These are phyloP conservation scores for Leuciscus idus DNA, from an alignment of 2,113 vertebrate species.

Conservation along the genomic window DNA sequence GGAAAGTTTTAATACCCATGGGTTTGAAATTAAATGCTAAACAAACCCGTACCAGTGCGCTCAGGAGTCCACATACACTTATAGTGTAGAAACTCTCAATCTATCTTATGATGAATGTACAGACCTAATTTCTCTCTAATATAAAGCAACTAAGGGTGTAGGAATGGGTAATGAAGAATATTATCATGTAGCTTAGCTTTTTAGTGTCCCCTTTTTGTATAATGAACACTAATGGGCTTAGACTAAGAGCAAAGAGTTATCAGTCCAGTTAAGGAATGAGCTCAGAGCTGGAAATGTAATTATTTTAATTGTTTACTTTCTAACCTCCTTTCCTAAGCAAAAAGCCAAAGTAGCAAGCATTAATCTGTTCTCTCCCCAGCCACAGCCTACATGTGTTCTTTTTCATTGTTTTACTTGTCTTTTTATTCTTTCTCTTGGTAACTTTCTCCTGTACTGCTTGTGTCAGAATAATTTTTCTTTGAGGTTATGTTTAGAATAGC, in stretches of 20 bases:
- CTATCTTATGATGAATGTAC: constrained; percentile 16
- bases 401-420: constrained; percentile 6
- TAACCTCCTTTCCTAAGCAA: constrained; percentile 60
- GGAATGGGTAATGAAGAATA: constrained; percentile 55
- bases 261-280: constrained; percentile 61
- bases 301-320: constrained; percentile 70
- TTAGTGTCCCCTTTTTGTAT: constrained; percentile 50
- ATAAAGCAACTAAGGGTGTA: constrained; percentile 43
- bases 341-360: constrained; percentile 58
- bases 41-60: not conserved
- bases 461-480: not conserved
- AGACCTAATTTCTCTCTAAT: constrained; percentile 13
- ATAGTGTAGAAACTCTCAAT: not conserved
- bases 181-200: constrained; percentile 49
- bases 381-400: constrained; percentile 20
- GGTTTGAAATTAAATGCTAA: not conserved
- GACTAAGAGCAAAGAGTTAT: constrained; percentile 51
- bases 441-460: constrained; percentile 6
- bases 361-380: constrained; percentile 52
- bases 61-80: not conserved
- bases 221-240: constrained; percentile 65
- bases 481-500: not conserved
- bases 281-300: constrained; percentile 65
- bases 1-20: not conserved
- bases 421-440: not conserved